These are phyloP conservation scores for Mormoops blainvillei DNA, from an alignment of 2,113 vertebrate species.

Conservation along the genomic window DNA sequence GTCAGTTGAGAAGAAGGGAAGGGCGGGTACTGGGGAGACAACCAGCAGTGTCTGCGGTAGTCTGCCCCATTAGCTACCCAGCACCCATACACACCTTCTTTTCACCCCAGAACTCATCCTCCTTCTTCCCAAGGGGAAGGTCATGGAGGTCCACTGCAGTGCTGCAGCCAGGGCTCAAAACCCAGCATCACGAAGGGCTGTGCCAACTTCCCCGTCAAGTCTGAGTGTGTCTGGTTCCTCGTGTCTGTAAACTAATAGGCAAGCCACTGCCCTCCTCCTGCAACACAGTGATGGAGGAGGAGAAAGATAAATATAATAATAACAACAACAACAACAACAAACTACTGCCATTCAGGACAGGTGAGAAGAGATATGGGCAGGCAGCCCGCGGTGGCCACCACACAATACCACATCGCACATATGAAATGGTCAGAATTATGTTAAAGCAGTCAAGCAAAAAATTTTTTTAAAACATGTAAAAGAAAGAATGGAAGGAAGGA, in stretches of 20 bases:
- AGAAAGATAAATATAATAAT: background rate
- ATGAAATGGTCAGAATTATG: fast-evolving
- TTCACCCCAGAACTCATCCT: background rate
- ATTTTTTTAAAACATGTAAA: fast-evolving
- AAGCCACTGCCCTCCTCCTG: background rate
- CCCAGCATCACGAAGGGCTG: background rate
- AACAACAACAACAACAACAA: fast-evolving
- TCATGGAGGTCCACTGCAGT: fast-evolving
- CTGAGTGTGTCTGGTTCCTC: background rate
- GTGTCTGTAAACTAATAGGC: background rate
- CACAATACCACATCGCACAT: fast-evolving
- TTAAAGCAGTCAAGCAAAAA: background rate
- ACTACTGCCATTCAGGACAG: background rate
- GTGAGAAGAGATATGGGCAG: background rate
- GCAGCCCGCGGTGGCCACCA: fast-evolving
- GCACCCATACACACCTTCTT: fast-evolving
- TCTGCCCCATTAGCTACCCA: background rate
- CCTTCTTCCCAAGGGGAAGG: background rate
- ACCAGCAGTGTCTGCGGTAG: background rate
- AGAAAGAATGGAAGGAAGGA: background rate
- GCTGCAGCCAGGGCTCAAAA: background rate
- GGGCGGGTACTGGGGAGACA: background rate
- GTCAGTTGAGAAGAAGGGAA: background rate
- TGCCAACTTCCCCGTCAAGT: background rate
- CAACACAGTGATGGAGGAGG: background rate